Percentiles rank a stretch among this genome's conserved stretches.
Evolutionary conservation across 1,140 invertebrate genomes (phyloP).

Genomic region (Coenobita brevimanus): DNA sequence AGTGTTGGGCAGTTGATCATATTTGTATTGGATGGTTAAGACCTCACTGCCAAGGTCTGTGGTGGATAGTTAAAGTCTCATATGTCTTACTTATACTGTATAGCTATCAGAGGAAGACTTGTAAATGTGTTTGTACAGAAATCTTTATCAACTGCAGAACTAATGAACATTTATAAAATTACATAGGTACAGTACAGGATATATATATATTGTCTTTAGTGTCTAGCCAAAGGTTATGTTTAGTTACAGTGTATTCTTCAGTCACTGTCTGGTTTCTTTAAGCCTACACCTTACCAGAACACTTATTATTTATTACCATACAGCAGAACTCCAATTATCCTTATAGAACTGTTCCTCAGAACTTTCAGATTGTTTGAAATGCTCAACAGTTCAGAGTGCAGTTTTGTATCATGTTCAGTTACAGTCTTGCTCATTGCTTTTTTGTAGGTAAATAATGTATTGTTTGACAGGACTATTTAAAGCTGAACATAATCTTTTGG

Average conservation of each 20-base stretch:
- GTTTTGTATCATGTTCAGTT: too few species aligned
- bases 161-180: constrained; percentile 24
- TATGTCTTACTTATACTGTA: not conserved
- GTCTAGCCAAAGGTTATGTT: constrained; percentile 65
- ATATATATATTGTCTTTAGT: constrained; percentile 46
- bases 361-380: too few species aligned
- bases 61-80: not conserved
- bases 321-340: not conserved
- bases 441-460: too few species aligned
- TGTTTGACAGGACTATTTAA: too few species aligned
- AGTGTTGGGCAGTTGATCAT: too few species aligned
- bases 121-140: constrained; percentile 57
- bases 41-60: too few species aligned
- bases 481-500: too few species aligned
- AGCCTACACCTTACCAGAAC: too few species aligned
- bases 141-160: constrained; percentile 2
- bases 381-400: too few species aligned
- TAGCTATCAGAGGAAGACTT: constrained; percentile 7
- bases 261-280: not conserved
- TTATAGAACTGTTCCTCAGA: too few species aligned
- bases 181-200: not conserved
- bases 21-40: too few species aligned
- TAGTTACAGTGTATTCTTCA: constrained; percentile 37
- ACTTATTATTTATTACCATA: not conserved
- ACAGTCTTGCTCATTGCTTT: too few species aligned